Conservation (phyloP, 2,797 vertebrate species). For the Gobio occitaniae region DNA sequence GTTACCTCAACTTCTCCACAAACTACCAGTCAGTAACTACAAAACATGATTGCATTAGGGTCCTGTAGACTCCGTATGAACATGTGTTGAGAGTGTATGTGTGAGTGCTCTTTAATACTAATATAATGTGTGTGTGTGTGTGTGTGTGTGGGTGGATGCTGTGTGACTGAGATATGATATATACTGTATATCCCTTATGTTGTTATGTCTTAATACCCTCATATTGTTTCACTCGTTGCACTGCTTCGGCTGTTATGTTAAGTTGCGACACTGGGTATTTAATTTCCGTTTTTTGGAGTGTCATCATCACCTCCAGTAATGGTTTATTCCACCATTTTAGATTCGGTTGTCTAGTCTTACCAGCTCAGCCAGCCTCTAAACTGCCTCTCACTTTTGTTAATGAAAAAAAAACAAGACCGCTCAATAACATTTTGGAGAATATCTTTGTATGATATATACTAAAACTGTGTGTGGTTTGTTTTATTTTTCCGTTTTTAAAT, state of each 20-base stretch:
- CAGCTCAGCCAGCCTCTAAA: slow-evolving; percentile 83
- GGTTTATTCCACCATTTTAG: slow-evolving; percentile 30
- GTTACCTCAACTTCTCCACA: slow-evolving; percentile 53
- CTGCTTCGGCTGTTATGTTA: slow-evolving; percentile 68
- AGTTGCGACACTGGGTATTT: slow-evolving; percentile 77
- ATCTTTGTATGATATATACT: slow-evolving; percentile 82
- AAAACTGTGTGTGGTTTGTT: slow-evolving; percentile 81
- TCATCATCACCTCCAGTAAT: slow-evolving; percentile 37
- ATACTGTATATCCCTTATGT: slow-evolving; percentile 50
- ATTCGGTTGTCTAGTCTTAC: slow-evolving; percentile 67
- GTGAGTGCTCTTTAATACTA: slow-evolving; percentile 39
- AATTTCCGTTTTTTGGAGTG: slow-evolving; percentile 56
- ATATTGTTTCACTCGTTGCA: slow-evolving; percentile 56
- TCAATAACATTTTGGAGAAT: slow-evolving; percentile 75
- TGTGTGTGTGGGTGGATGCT: slow-evolving; percentile 40
- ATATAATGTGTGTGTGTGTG: slow-evolving; percentile 44
- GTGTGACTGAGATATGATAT: slow-evolving; percentile 47
- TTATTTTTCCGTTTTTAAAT: slow-evolving; percentile 81
- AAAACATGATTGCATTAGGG: slow-evolving; percentile 20
- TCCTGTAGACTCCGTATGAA: neutral
- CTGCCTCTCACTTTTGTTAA: slow-evolving; percentile 82
- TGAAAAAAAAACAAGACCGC: slow-evolving; percentile 70
- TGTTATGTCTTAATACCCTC: slow-evolving; percentile 67
- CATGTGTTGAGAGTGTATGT: neutral
- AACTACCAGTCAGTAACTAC: slow-evolving; percentile 29